These are phyloP conservation scores for Leucozona laternaria DNA, from an alignment of 2,888 invertebrate genomes.

Conservation along the genomic window DNA sequence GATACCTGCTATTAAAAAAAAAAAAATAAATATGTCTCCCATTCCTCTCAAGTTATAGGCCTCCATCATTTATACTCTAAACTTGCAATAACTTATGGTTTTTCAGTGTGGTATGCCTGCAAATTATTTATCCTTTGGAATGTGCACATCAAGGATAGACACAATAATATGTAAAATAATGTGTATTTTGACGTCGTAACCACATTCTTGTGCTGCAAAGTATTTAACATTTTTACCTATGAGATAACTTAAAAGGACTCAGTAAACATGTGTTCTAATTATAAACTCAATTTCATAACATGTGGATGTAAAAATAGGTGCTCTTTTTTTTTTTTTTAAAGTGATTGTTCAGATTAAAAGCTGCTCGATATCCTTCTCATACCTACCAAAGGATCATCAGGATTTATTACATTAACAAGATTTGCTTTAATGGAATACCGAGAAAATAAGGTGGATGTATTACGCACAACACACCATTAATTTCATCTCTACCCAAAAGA, in stretches of 20 bases:
- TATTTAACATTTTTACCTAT: constrained; percentile 54
- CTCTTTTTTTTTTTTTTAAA: constrained; percentile 1
- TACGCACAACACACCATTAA: constrained; percentile 7
- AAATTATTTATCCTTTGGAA: constrained; percentile 56
- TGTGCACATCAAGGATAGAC: constrained; percentile 52
- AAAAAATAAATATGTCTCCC: constrained; percentile 38
- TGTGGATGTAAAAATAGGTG: constrained; percentile 1
- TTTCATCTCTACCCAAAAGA: not conserved
- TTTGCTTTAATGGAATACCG: constrained; percentile 63
- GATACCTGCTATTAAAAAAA: not conserved
- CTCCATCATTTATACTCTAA: constrained; percentile 28
- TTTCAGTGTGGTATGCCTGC: constrained; percentile 43
- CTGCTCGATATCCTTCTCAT: not conserved
- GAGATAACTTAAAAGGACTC: constrained; percentile 42
- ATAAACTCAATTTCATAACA: constrained; percentile 44
- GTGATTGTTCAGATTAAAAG: not conserved
- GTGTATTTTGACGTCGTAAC: constrained; percentile 22
- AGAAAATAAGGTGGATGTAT: constrained; percentile 40
- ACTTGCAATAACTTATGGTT: constrained; percentile 43
- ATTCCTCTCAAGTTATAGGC: constrained; percentile 30
- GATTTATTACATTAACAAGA: constrained; percentile 70
- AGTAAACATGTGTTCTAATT: constrained; percentile 54
- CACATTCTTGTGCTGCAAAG: constrained; percentile 52
- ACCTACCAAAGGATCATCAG: constrained; percentile 21
- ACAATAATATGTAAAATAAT: constrained; percentile 5